Percentiles rank a stretch among this genome's conserved stretches.
These are phyloP conservation scores for Metopia argyrocephala DNA, from an alignment of 2,888 invertebrate genomes.

Conservation along the genomic window DNA sequence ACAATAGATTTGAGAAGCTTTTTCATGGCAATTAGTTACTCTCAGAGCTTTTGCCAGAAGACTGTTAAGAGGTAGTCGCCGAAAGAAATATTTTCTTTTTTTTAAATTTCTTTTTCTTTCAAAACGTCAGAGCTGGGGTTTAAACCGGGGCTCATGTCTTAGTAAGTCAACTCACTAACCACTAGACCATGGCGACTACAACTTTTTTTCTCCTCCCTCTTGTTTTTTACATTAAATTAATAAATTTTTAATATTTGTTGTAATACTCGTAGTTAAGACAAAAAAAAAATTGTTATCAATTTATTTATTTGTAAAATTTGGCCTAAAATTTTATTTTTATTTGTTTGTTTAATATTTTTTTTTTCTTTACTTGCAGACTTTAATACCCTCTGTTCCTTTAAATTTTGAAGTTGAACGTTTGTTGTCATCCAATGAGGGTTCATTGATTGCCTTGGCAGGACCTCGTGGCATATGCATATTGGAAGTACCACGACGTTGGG, in stretches of 20 bases:
- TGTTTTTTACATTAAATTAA: constrained; percentile 20
- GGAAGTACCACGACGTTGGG: constrained; percentile 85
- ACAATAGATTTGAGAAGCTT: no score
- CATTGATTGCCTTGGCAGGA: constrained; percentile 83
- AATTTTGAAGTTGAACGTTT: constrained; percentile 84
- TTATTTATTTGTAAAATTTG: constrained; percentile 56
- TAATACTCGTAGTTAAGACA: background rate
- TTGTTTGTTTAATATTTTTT: background rate
- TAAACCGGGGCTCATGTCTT: no score
- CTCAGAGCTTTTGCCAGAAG: no score
- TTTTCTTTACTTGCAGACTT: constrained; percentile 79
- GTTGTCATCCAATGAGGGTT: constrained; percentile 82
- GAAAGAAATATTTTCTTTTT: no score
- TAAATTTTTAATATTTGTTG: constrained; percentile 37
- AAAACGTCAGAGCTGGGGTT: no score
- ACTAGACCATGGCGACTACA: no score
- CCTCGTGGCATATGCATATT: constrained; percentile 83
- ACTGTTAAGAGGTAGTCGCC: no score
- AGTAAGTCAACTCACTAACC: no score
- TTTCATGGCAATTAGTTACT: no score
- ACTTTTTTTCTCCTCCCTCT: no score
- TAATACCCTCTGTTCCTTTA: constrained; percentile 83
- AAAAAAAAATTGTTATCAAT: constrained; percentile 47
- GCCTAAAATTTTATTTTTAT: constrained; percentile 5
- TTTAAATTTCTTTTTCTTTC: no score